A percentile compares a stretch with the other conserved stretches of the same genome.
Evolutionary conservation across 2,888 invertebrate species (phyloP).

Genomic region (Limulus polyphemus): DNA sequence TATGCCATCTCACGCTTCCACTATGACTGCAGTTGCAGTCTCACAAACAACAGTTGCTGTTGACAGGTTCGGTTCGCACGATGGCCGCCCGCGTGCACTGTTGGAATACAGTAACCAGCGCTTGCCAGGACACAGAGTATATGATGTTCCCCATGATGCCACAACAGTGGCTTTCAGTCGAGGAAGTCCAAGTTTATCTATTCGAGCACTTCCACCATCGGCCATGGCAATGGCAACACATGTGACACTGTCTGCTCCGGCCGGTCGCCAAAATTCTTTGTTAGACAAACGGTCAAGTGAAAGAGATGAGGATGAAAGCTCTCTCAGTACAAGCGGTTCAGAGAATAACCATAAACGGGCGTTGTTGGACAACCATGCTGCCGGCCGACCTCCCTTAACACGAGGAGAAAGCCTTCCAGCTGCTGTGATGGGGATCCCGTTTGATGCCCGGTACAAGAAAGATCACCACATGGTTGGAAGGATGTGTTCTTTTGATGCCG

Average conservation of each 20-base stretch:
- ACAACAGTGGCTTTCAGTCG: constrained; percentile 14
- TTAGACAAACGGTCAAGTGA: constrained; percentile 11
- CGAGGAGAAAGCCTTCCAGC: constrained; percentile 81
- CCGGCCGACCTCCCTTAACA: constrained; percentile 62
- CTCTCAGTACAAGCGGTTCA: not conserved
- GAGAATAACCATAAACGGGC: constrained; percentile 10
- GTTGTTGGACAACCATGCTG: constrained; percentile 14
- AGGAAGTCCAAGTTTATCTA: constrained; percentile 13
- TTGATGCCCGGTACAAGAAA: constrained; percentile 47
- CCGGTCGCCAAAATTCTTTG: constrained; percentile 6
- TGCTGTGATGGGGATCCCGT: constrained; percentile 42
- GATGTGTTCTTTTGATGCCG: constrained; percentile 83
- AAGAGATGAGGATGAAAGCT: constrained; percentile 13
- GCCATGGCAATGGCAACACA: constrained; percentile 6
- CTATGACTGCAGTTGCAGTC: not conserved
- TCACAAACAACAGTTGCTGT: constrained; percentile 9
- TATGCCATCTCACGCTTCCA: constrained; percentile 6
- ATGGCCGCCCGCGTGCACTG: not conserved
- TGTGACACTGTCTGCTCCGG: constrained; percentile 7
- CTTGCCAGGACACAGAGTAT: constrained; percentile 9
- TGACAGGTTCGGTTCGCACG: constrained; percentile 10
- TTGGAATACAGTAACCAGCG: constrained; percentile 17
- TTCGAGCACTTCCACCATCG: constrained; percentile 1
- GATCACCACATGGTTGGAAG: constrained; percentile 58
- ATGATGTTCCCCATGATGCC: constrained; percentile 1